These are phyloP conservation scores for Etia nguti DNA, from an alignment of 2,113 vertebrate genomes.

Conservation along the genomic window DNA sequence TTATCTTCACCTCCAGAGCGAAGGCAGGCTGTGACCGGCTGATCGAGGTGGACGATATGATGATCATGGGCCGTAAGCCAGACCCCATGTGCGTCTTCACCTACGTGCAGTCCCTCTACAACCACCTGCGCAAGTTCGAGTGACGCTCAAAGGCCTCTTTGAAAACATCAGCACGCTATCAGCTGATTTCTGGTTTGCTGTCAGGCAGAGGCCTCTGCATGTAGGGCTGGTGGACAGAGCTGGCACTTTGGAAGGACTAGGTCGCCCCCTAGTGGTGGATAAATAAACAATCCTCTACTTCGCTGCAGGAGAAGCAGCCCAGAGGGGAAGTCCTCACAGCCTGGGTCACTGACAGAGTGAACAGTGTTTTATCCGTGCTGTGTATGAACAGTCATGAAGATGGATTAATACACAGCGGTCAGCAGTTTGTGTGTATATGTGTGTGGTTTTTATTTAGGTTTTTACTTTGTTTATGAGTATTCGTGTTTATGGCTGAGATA, in stretches of 20 bases:
- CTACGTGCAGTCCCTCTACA: slow-evolving; percentile 96
- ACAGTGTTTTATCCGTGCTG: neutral
- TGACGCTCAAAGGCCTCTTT: slow-evolving; percentile 56
- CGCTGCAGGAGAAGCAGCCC: neutral
- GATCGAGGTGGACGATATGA: slow-evolving; percentile 99
- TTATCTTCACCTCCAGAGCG: slow-evolving; percentile 66
- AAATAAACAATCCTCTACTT: neutral
- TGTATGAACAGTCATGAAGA: neutral
- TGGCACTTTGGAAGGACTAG: neutral
- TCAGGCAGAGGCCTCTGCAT: neutral
- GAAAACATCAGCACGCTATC: neutral
- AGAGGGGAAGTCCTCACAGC: neutral
- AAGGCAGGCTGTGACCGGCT: slow-evolving; percentile 92
- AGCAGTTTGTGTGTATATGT: neutral
- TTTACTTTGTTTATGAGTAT: neutral
- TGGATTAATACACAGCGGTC: neutral
- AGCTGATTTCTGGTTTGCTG: neutral
- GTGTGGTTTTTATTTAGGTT: neutral
- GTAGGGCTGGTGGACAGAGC: neutral
- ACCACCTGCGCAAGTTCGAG: slow-evolving; percentile 91
- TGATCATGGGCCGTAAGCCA: slow-evolving; percentile 94
- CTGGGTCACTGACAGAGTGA: neutral
- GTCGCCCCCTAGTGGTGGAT: slow-evolving; percentile 43
- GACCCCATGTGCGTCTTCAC: slow-evolving; percentile 99
- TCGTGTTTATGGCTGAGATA: neutral